A percentile compares a stretch with the other conserved stretches of the same genome.
These are phyloP conservation scores for Himalopsyche tibetana DNA, from an alignment of 2,888 invertebrate genomes.

Conservation along the genomic window DNA sequence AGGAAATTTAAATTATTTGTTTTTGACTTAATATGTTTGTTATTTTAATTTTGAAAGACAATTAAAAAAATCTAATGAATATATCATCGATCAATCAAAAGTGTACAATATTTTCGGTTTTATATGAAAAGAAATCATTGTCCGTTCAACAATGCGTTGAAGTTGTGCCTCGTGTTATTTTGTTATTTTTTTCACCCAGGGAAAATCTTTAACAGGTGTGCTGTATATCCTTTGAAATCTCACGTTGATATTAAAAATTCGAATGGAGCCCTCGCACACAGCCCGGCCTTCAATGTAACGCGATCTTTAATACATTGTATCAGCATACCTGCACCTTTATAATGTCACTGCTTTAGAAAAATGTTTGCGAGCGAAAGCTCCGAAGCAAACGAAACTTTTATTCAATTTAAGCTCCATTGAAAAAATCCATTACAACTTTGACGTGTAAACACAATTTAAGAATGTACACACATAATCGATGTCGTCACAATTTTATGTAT, in stretches of 20 bases:
- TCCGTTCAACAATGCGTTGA: neutral
- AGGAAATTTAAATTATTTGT: no score
- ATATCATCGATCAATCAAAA: no score
- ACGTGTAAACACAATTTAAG: slow-evolving; percentile 31
- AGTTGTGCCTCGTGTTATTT: neutral
- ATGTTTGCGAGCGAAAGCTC: slow-evolving; percentile 15
- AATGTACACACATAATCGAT: slow-evolving; percentile 31
- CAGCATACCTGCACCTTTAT: neutral
- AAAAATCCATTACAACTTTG: slow-evolving; percentile 40
- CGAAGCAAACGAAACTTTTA: slow-evolving; percentile 39
- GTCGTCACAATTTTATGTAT: neutral
- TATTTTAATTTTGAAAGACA: no score
- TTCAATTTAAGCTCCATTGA: slow-evolving; percentile 40
- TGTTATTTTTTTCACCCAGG: neutral
- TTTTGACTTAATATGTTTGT: no score
- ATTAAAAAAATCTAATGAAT: no score
- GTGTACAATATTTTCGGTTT: no score
- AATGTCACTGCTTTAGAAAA: slow-evolving; percentile 35
- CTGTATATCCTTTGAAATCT: slow-evolving; percentile 10
- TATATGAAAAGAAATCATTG: neutral
- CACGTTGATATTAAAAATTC: slow-evolving; percentile 40
- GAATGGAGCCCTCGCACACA: slow-evolving; percentile 3
- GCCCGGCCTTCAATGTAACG: neutral
- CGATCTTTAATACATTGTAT: slow-evolving; percentile 28
- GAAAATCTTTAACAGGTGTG: neutral